These are phyloP conservation scores for Melinaea marsaeus DNA, from an alignment of 2,888 invertebrate genomes.

Conservation along the genomic window DNA sequence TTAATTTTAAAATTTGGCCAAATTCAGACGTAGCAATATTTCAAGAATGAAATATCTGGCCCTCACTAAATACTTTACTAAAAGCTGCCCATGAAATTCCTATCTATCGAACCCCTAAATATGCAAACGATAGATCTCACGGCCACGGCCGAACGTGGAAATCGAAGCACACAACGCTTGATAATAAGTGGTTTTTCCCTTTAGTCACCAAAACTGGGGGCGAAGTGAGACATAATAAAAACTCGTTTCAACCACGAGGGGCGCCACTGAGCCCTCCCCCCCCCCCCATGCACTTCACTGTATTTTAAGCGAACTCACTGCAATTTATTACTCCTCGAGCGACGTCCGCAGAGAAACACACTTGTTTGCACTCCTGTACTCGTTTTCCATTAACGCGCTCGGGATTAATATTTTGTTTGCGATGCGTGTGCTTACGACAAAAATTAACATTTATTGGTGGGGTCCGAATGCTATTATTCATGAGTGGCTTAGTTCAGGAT, in stretches of 20 bases:
- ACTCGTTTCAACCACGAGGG: slow-evolving; percentile 45
- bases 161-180: slow-evolving; percentile 39
- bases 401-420: slow-evolving; percentile 77
- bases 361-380: slow-evolving; percentile 71
- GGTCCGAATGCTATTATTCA: slow-evolving; percentile 75
- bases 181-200: slow-evolving; percentile 61
- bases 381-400: slow-evolving; percentile 74
- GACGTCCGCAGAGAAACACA: slow-evolving; percentile 46
- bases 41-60: slow-evolving; percentile 4
- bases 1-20: neutral
- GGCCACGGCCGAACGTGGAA: slow-evolving; percentile 40
- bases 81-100: slow-evolving; percentile 19
- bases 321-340: slow-evolving; percentile 65
- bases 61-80: slow-evolving; percentile 10
- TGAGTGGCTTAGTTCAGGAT: slow-evolving; percentile 73
- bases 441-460: slow-evolving; percentile 77
- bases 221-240: slow-evolving; percentile 60
- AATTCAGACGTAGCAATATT: slow-evolving; percentile 1
- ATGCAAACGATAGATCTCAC: slow-evolving; percentile 44
- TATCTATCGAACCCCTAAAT: slow-evolving; percentile 23
- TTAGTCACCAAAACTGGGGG: slow-evolving; percentile 52
- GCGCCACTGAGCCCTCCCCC: slow-evolving; percentile 37
- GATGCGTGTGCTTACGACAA: slow-evolving; percentile 71
- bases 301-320: slow-evolving; percentile 52
- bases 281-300: slow-evolving; percentile 33